Conservation (phyloP, 2,888 invertebrate species). For the Harpalus rufipes region DNA sequence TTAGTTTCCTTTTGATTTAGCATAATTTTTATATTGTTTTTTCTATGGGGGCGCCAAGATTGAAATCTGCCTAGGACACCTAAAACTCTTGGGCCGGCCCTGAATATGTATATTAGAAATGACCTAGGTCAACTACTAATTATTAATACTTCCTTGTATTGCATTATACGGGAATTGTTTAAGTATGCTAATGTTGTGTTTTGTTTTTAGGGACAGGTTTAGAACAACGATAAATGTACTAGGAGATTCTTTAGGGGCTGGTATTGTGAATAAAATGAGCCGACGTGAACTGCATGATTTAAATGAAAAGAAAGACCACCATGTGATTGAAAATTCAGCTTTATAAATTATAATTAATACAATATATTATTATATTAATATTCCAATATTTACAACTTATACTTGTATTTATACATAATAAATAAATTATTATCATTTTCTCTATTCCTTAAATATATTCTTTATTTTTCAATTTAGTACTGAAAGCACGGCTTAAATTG, state of each 20-base stretch:
- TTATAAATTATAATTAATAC: conserved; percentile 18
- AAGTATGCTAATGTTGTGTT: neutral
- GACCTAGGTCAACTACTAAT: no score
- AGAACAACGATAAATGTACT: conserved; percentile 85
- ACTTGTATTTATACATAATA: conserved; percentile 6
- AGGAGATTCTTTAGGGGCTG: conserved; percentile 87
- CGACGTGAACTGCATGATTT: conserved; percentile 77
- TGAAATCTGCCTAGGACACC: no score
- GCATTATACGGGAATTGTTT: neutral
- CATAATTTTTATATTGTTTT: no score
- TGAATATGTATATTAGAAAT: no score
- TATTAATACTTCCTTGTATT: no score
- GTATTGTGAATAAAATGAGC: conserved; percentile 84
- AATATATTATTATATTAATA: conserved; percentile 6
- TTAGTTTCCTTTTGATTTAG: no score
- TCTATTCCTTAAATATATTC: no score
- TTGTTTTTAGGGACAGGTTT: conserved; percentile 78
- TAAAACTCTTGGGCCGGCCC: no score
- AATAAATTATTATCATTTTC: conserved; percentile 12
- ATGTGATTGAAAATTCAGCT: conserved; percentile 14
- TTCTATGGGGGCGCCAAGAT: no score
- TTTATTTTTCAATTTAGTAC: no score
- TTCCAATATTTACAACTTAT: neutral
- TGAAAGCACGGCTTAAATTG: no score
- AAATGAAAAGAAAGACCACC: conserved; percentile 23